Conservation (phyloP, 1,140 invertebrate genomes). For the Drosophila sucinea region DNA sequence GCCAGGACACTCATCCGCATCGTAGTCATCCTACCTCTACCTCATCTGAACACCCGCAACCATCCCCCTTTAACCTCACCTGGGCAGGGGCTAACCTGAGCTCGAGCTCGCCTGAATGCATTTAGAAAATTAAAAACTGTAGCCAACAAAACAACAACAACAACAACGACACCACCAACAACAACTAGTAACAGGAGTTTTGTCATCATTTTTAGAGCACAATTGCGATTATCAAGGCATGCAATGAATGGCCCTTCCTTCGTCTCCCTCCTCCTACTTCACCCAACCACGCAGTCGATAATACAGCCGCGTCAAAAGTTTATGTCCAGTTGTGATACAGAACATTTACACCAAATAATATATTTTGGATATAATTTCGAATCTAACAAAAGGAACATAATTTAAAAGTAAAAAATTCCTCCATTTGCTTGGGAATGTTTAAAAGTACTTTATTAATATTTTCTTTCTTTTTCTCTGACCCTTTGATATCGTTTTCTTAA, state of each 20-base stretch:
- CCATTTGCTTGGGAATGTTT: too few relatives aligned
- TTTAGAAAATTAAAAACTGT: conserved; percentile 81
- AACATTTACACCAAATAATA: too few relatives aligned
- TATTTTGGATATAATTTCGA: too few relatives aligned
- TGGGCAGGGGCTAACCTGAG: conserved; percentile 23
- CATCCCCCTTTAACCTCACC: conserved; percentile 1
- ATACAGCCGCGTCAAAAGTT: conserved; percentile 22
- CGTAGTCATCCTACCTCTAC: conserved; percentile 14
- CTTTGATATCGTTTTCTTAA: too few relatives aligned
- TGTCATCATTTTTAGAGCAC: conserved; percentile 77
- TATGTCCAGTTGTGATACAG: background rate
- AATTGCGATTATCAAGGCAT: conserved; percentile 75
- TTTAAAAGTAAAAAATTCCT: background rate
- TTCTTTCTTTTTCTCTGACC: too few relatives aligned
- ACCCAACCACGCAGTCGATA: conserved; percentile 54
- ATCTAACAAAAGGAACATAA: background rate
- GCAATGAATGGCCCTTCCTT: conserved; percentile 71
- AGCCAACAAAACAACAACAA: conserved; percentile 42
- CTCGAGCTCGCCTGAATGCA: conserved; percentile 62
- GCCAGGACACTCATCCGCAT: background rate
- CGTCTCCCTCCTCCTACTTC: conserved; percentile 14
- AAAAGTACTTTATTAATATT: too few relatives aligned
- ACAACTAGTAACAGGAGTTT: conserved; percentile 66
- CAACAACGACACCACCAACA: background rate
- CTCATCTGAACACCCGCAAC: background rate